Percentiles rank a stretch among this genome's conserved stretches.
Conservation (phyloP, 2,888 invertebrate species). For the Ormyrus thymus region DNA sequence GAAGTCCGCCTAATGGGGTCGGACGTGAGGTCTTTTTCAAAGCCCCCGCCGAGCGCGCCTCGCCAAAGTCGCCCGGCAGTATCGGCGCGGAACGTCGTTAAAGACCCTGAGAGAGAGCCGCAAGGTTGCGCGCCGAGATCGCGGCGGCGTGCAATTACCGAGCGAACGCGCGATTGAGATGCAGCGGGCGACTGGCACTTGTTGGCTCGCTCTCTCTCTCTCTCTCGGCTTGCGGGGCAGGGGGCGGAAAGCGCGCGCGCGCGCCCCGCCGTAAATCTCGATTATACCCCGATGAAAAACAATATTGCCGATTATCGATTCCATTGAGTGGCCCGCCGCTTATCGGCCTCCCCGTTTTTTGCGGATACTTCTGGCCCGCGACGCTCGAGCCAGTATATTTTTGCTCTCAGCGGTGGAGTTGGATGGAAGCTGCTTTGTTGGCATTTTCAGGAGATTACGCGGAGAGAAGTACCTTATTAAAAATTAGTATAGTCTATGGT, state of each 20-base stretch:
- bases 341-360: neutral
- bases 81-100: neutral
- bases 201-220: neutral
- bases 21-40: too few species aligned
- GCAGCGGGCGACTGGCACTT: slow-evolving; percentile 16
- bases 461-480: too few species aligned
- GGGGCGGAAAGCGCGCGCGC: neutral
- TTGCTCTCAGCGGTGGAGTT: too few species aligned
- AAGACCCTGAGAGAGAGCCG: slow-evolving; percentile 19
- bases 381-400: too few species aligned
- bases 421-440: too few species aligned
- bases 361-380: too few species aligned
- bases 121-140: neutral
- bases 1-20: too few species aligned
- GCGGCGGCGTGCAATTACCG: slow-evolving; percentile 26
- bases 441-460: too few species aligned
- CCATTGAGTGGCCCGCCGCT: neutral
- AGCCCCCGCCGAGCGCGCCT: too few species aligned
- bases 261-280: slow-evolving; percentile 32
- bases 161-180: slow-evolving; percentile 23
- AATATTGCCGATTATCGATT: slow-evolving; percentile 37
- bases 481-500: too few species aligned
- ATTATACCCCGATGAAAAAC: slow-evolving; percentile 29
- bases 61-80: too few species aligned
- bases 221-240: too few species aligned